Base-by-base conservation (phyloP, 2,113 vertebrate genomes). In the Ranitomeya imitator region DNA sequence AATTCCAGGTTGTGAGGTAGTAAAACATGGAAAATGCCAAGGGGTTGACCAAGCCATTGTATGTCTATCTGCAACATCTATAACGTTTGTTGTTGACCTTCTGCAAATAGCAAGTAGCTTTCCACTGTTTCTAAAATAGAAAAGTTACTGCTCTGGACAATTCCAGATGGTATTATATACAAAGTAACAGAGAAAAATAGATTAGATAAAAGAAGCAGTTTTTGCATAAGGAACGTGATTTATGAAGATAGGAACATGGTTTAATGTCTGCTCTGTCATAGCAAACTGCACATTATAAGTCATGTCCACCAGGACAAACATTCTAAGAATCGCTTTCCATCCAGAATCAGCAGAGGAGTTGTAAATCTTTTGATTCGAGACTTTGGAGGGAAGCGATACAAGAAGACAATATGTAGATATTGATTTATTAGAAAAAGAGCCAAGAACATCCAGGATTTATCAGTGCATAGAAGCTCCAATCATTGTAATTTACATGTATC, bases 221-320 rank as follows among this genome's bases (percentile, higher is more conserved):
- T 52, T 55, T 54, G 12, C n/a, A 16, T 21, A 26, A 26, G 51
- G 45, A 67, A 21, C 26, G 57, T 69, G 63, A 84, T 71, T 37
- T 71, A 84, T 84, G 13, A 71, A 65, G 60, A 21, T 65, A 31
- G 54, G 51, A 84, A 84, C 82, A 84, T 84, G 84, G 19, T 26
- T 76, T 60, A 45, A 76, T 57, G 55, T 31, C 71, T 61, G 54
- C 31, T 51, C 71, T 85, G 84, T 85, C 84, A 37, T 7, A 77
- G n/a, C 84, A 85, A 13, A 85, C 26, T 85, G 19, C 84, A 74
- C 71, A 9, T 71, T 84, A 71, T 84, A 63, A 52, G 63, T 84
- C 60, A 71, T 71, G 82, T 71, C 82, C n/a, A 14, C 23, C 82
- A 71, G 82, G 63, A 83, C 63, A 65, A 51, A 83, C n/a, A 85